Percentiles rank a stretch among this genome's conserved stretches.
Evolutionary conservation across 2,797 vertebrate genomes (phyloP).

Genomic region (Poeciliopsis infans): DNA sequence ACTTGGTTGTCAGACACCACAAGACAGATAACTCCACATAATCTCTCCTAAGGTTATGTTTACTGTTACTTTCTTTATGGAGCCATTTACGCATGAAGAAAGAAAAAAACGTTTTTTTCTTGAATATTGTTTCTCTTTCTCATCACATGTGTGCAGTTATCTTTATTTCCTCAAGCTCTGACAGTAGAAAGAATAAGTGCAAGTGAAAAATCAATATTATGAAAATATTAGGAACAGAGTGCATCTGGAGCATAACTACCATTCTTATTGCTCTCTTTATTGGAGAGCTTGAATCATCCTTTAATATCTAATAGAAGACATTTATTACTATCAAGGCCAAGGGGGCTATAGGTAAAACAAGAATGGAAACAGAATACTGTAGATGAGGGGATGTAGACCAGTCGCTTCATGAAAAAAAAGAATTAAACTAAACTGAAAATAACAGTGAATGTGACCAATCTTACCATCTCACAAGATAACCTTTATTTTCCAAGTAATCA

Average conservation of each 20-base stretch:
- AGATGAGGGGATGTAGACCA: neutral
- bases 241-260: slow-evolving; percentile 35
- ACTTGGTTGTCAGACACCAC: neutral
- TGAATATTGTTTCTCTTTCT: neutral
- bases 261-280: slow-evolving; percentile 54
- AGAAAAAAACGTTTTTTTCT: neutral
- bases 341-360: neutral
- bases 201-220: slow-evolving; percentile 67
- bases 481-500: neutral
- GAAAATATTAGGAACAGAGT: slow-evolving; percentile 48
- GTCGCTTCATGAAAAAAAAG: neutral
- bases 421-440: neutral
- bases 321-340: neutral
- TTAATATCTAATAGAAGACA: neutral
- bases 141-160: slow-evolving; percentile 30
- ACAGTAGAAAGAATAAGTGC: slow-evolving; percentile 32
- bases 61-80: neutral
- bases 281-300: slow-evolving; percentile 36
- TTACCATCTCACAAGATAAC: neutral
- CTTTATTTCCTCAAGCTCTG: slow-evolving; percentile 30
- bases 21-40: neutral
- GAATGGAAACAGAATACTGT: neutral
- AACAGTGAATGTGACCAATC: neutral
- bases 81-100: neutral
- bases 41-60: neutral